A percentile compares a stretch with the other conserved stretches of the same genome.
These are phyloP conservation scores for human (Homo sapiens) DNA, from an alignment of 2,113 vertebrate species.

Conservation along the genomic window GRCh38 chr7:127011001-127011500, in stretches of 20 bases:
- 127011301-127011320: slow-evolving; percentile 7
- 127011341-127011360: background rate
- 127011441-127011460: background rate
- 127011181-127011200: background rate
- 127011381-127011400: background rate
- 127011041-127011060: slow-evolving; percentile 41
- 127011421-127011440: background rate
- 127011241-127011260: background rate
- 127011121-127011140: slow-evolving; percentile 51
- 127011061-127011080: background rate
- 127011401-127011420: slow-evolving; percentile 16
- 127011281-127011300: slow-evolving; percentile 37
- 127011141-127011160: slow-evolving; percentile 49
- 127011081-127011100: slow-evolving; percentile 52
- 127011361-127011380: slow-evolving; percentile 42
- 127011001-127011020: slow-evolving; percentile 32
- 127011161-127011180: slow-evolving; percentile 38
- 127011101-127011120: slow-evolving; percentile 54
- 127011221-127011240: background rate
- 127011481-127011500: slow-evolving; percentile 6
- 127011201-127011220: slow-evolving; percentile 6
- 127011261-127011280: background rate
- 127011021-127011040: slow-evolving; percentile 24
- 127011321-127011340: slow-evolving; percentile 28
- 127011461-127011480: background rate